Conservation (phyloP, 1,140 invertebrate genomes). For the Drosophila littoralis region DNA sequence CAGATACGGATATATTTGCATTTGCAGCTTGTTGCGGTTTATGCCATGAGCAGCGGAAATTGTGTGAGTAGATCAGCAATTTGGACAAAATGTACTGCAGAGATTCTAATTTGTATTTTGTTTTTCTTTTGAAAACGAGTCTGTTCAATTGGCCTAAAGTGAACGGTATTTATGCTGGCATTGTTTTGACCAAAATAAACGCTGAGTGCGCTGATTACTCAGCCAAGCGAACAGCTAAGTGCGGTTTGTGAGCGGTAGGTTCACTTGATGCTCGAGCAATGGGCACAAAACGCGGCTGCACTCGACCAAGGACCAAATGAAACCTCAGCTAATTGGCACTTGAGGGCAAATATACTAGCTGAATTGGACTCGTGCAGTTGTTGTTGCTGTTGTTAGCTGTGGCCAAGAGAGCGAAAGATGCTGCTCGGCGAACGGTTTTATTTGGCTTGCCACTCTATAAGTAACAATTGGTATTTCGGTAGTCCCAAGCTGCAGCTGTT, state of each 20-base stretch:
- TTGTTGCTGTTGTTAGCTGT: slow-evolving; percentile 1
- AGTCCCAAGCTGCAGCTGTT: neutral
- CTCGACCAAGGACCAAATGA: slow-evolving; percentile 25
- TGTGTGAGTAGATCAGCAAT: slow-evolving; percentile 10
- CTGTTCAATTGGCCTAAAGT: slow-evolving; percentile 24
- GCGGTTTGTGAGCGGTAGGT: neutral
- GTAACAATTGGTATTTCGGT: slow-evolving; percentile 45
- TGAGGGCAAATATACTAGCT: slow-evolving; percentile 60
- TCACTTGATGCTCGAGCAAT: slow-evolving; percentile 22
- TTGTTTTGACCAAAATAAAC: slow-evolving; percentile 35
- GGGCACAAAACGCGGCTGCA: slow-evolving; percentile 38
- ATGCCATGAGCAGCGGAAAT: slow-evolving; percentile 32
- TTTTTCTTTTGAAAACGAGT: too few species aligned
- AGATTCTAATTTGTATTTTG: slow-evolving; percentile 3
- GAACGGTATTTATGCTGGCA: slow-evolving; percentile 24
- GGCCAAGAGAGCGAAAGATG: slow-evolving; percentile 14
- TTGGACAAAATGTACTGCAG: slow-evolving; percentile 8
- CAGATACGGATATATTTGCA: slow-evolving; percentile 6
- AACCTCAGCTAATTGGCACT: slow-evolving; percentile 71
- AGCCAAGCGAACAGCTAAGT: neutral
- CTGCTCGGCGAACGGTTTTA: slow-evolving; percentile 35
- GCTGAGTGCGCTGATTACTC: slow-evolving; percentile 4
- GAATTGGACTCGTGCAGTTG: slow-evolving; percentile 49
- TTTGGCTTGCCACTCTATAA: slow-evolving; percentile 51
- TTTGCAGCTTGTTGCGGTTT: slow-evolving; percentile 34